Evolutionary conservation across 2,113 vertebrate species (phyloP).

Genomic region (Empidonax alnorum): DNA sequence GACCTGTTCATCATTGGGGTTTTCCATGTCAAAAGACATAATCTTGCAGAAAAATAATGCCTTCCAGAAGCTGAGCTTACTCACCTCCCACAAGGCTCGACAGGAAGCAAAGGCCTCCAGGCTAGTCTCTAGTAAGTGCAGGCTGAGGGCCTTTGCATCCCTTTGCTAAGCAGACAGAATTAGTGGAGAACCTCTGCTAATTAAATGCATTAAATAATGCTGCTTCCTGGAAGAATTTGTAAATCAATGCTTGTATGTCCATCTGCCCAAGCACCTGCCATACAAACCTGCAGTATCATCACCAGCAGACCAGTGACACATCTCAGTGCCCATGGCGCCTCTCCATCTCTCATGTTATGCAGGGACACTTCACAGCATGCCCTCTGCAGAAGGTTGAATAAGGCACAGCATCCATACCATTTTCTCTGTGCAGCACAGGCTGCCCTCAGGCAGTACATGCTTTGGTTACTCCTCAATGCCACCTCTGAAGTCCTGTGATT

Average conservation of each 20-base stretch:
- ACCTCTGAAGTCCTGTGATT: not conserved
- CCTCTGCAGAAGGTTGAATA: not conserved
- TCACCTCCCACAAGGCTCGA: not conserved
- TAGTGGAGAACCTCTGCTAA: not conserved
- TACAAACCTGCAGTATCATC: not conserved
- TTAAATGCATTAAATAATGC: not conserved
- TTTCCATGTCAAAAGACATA: not conserved
- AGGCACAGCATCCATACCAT: not conserved
- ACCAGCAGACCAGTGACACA: not conserved
- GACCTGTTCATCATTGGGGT: not conserved
- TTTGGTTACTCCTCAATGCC: not conserved
- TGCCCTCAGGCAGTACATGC: not conserved
- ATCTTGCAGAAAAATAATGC: not conserved
- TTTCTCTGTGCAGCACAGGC: not conserved
- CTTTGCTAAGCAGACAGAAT: not conserved
- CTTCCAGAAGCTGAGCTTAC: not conserved
- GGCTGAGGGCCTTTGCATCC: not conserved
- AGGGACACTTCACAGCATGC: not conserved
- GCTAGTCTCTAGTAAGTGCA: not conserved
- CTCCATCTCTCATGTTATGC: fast-evolving
- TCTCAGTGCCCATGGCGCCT: not conserved
- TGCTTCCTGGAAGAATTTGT: not conserved
- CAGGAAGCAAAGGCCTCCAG: not conserved
- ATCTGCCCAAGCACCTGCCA: not conserved
- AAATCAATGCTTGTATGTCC: not conserved